These are phyloP conservation scores for Homarus americanus DNA, from an alignment of 1,140 invertebrate species.

Conservation along the genomic window DNA sequence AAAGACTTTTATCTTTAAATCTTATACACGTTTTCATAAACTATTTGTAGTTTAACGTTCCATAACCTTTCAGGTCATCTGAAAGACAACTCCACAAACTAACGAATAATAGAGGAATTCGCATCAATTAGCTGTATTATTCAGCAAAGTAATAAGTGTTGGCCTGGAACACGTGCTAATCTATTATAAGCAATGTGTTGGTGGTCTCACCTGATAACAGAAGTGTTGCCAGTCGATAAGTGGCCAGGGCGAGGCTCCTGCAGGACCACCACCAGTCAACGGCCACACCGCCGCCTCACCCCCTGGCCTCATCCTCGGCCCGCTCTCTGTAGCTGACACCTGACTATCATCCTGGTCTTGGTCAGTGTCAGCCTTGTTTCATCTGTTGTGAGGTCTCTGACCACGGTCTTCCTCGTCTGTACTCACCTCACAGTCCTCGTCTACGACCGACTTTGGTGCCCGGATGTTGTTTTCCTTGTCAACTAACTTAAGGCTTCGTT, in stretches of 20 bases:
- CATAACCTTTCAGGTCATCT: too few species aligned
- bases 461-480: not conserved
- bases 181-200: too few species aligned
- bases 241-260: not conserved
- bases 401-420: not conserved
- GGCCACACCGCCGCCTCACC: not conserved
- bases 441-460: not conserved
- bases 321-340: not conserved
- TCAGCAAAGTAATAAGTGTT: too few species aligned
- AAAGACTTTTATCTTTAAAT: too few species aligned
- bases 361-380: not conserved
- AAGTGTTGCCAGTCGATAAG: not conserved
- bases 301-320: not conserved
- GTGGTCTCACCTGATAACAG: not conserved
- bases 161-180: too few species aligned
- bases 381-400: not conserved
- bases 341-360: not conserved
- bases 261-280: not conserved
- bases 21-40: too few species aligned
- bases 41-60: too few species aligned
- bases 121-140: too few species aligned
- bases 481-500: not conserved
- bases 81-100: too few species aligned
- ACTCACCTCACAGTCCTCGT: not conserved
- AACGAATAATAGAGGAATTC: too few species aligned